Evolutionary conservation across 1,140 invertebrate species (phyloP), one percentile per base, ranked within the genome.

Genomic region (Orius insidiosus): DNA sequence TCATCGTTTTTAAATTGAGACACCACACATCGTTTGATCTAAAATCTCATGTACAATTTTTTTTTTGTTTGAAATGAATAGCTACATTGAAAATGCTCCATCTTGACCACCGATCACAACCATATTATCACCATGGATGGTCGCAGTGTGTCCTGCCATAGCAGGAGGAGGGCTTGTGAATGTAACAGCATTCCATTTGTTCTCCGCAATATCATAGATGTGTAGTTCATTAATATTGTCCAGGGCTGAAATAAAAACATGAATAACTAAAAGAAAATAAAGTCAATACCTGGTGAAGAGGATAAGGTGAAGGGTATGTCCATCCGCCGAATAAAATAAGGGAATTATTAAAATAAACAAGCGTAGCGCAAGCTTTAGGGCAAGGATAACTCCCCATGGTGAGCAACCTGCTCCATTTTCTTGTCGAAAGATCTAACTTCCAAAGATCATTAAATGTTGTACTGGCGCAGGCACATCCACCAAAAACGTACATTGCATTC

Each of bases 391-490:
- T 82, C 16, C 90, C 90, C 62, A 76, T 76, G 1, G 83, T 78
- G 8, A 83, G 61, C 0, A 82, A 79, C 55, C 85, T 68, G 5
- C 76, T 67, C 90, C 90, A 95, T 53, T 76, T 69, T 58, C 86
- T 69, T 37, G 73, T 78, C 5, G 81, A 78, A 36, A 96, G 69
- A 69, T 97, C 85, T 61, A 96, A 77, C 53, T 74, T 72, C 93
- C 93, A 97, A 6, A 98, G 68, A 68, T 98, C 93, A 70, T 98
- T 97, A 57, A 96, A 97, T 7, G 92, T 89, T 13, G 93, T 96
- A 55, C 80, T 81, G 32, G 85, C 81, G 24, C 83, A 81, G n/a
- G 89, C 93, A 54, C 87, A 94, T 1, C 93, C 93, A 39, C 92
- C 92, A 74, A 96, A 96, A 24, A 96, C 75, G 62, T 87, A 96